These are phyloP conservation scores for Hypena proboscidalis DNA, from an alignment of 2,888 invertebrate species.

Conservation along the genomic window DNA sequence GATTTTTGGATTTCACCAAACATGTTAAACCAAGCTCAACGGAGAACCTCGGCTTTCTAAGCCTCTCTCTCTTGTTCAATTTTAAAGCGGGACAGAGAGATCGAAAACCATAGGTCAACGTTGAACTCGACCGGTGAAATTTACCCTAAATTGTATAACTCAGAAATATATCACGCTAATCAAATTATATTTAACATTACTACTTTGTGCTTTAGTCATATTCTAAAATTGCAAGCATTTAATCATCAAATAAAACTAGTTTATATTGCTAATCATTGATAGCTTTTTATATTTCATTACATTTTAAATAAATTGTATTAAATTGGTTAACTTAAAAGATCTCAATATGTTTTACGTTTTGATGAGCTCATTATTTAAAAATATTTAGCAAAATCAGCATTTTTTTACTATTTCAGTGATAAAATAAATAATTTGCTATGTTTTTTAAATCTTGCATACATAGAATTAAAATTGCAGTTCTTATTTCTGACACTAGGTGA, in stretches of 20 bases:
- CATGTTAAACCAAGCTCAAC: too few species aligned
- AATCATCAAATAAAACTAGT: not conserved
- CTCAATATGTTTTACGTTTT: too few species aligned
- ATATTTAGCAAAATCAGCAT: not conserved
- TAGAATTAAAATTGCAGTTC: conserved; percentile 12
- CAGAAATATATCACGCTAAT: not conserved
- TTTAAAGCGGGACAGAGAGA: too few species aligned
- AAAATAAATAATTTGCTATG: not conserved
- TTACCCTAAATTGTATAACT: not conserved
- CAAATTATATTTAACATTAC: not conserved
- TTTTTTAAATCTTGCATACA: not conserved
- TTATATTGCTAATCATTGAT: not conserved
- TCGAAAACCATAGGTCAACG: too few species aligned
- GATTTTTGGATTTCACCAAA: too few species aligned
- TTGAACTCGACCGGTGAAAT: not conserved
- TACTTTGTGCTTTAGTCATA: conserved; percentile 1
- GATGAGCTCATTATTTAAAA: too few species aligned
- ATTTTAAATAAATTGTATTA: too few species aligned
- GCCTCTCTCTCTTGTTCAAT: too few species aligned
- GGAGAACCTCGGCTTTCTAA: too few species aligned
- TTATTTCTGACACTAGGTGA: conserved; percentile 12
- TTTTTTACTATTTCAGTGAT: not conserved
- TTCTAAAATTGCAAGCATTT: not conserved
- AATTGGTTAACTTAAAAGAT: too few species aligned
- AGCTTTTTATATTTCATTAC: conserved; percentile 1